Percentiles rank a stretch among this genome's conserved stretches.
These are phyloP conservation scores for Acrobasis consociella DNA, from an alignment of 2,888 invertebrate species.

Conservation along the genomic window DNA sequence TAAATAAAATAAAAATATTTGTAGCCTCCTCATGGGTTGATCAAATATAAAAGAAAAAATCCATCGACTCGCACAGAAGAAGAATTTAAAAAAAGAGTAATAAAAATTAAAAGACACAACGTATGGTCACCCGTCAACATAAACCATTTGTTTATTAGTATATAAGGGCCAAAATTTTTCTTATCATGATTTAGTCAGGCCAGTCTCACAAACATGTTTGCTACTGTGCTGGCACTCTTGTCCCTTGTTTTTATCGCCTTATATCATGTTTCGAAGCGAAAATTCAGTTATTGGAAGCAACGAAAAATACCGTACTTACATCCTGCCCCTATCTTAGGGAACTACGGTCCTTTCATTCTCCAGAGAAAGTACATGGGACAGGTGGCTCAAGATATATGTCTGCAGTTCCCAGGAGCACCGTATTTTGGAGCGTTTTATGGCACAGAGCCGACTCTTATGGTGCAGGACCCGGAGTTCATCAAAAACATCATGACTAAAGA, in stretches of 20 bases:
- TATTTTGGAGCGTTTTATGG: slow-evolving; percentile 61
- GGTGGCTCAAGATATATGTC: slow-evolving; percentile 47
- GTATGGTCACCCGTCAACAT: too few relatives aligned
- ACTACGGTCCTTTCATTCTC: slow-evolving; percentile 51
- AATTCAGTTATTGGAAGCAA: slow-evolving; percentile 53
- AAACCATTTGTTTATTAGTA: too few relatives aligned
- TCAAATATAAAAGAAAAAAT: too few relatives aligned
- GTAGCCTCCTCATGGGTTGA: too few relatives aligned
- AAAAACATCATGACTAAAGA: slow-evolving; percentile 52
- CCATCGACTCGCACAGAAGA: too few relatives aligned
- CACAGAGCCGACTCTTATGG: slow-evolving; percentile 57
- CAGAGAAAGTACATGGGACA: slow-evolving; percentile 43
- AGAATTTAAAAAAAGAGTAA: too few relatives aligned
- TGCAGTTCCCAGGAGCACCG: slow-evolving; percentile 49
- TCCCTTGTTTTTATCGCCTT: slow-evolving; percentile 10
- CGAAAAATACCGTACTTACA: slow-evolving; percentile 46
- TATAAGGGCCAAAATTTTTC: too few relatives aligned
- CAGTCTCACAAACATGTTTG: slow-evolving; percentile 21
- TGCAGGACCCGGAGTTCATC: slow-evolving; percentile 55
- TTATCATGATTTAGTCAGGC: too few relatives aligned
- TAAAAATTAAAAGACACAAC: too few relatives aligned
- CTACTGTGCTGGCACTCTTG: neutral
- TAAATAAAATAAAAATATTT: too few relatives aligned
- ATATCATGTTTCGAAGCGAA: slow-evolving; percentile 40
- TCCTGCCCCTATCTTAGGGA: slow-evolving; percentile 55